Evolutionary conservation across 2,888 invertebrate species (phyloP).

Genomic region (Calliscelio sp.): DNA sequence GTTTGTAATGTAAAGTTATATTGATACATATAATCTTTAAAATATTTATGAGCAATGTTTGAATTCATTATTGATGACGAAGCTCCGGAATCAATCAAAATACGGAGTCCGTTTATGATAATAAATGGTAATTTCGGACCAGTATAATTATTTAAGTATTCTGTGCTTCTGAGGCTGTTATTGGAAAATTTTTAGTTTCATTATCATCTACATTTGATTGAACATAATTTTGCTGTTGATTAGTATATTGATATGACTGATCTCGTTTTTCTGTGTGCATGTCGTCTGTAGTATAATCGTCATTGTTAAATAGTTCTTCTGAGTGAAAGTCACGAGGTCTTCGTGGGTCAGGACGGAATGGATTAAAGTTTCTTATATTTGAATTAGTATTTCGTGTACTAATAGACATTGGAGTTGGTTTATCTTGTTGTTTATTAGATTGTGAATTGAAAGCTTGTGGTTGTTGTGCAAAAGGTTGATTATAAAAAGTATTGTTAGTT

Average conservation of each 20-base stretch:
- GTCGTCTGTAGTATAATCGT: neutral
- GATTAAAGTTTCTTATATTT: neutral
- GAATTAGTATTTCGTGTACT: conserved; percentile 6
- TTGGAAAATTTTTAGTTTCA: conserved; percentile 8
- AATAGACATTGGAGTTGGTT: conserved; percentile 24
- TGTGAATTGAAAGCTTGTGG: neutral
- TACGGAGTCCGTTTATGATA: conserved; percentile 15
- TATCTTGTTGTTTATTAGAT: neutral
- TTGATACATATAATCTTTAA: conserved; percentile 1
- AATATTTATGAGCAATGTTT: neutral
- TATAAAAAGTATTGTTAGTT: neutral
- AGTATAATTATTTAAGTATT: conserved; percentile 23
- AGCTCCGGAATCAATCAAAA: conserved; percentile 24
- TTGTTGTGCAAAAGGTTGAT: neutral
- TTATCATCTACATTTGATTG: neutral
- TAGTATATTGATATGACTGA: neutral
- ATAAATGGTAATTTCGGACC: conserved; percentile 18
- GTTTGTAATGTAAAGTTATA: conserved; percentile 14
- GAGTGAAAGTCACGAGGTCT: neutral
- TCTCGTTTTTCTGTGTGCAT: neutral
- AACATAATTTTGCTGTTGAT: neutral
- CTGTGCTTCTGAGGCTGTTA: neutral
- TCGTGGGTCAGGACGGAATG: neutral
- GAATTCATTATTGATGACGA: conserved; percentile 9
- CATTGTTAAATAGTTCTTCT: conserved; percentile 18